Evolutionary conservation across 2,888 invertebrate genomes (phyloP).

Genomic region (Cremastinae sp.): DNA sequence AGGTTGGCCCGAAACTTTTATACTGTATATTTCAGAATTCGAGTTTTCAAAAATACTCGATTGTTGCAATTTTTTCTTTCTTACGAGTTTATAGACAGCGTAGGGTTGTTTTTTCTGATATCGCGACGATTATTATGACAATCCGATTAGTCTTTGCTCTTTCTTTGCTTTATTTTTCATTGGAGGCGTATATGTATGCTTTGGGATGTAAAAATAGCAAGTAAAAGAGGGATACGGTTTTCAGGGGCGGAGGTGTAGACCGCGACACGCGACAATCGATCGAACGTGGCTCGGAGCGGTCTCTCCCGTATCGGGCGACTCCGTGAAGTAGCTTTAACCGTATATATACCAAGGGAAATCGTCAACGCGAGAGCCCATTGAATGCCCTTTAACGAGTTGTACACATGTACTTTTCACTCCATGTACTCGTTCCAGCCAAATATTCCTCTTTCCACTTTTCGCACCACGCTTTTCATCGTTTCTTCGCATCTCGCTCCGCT

Average conservation of each 20-base stretch:
- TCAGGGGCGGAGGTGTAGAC: slow-evolving; percentile 6
- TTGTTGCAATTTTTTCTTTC: too few species aligned
- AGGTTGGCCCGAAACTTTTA: too few species aligned
- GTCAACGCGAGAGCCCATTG: slow-evolving; percentile 37
- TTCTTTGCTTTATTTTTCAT: too few species aligned
- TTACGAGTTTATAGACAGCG: too few species aligned
- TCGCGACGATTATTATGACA: too few species aligned
- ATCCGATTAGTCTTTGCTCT: too few species aligned
- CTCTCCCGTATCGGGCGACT: slow-evolving; percentile 1
- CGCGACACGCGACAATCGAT: slow-evolving; percentile 50
- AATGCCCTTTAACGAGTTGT: slow-evolving; percentile 46
- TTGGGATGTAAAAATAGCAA: not conserved
- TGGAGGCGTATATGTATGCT: too few species aligned
- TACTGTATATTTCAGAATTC: too few species aligned
- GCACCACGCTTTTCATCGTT: too few species aligned
- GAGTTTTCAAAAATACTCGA: too few species aligned
- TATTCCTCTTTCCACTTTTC: slow-evolving; percentile 3
- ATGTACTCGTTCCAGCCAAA: slow-evolving; percentile 10
- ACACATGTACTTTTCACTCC: slow-evolving; percentile 1
- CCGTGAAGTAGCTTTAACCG: not conserved
- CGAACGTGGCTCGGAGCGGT: slow-evolving; percentile 30
- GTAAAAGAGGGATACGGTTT: not conserved
- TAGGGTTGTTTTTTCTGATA: too few species aligned
- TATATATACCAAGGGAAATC: slow-evolving; percentile 20
- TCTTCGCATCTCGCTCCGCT: too few species aligned